These are phyloP conservation scores for Tetragonula carbonaria DNA, from an alignment of 2,888 invertebrate species.

Conservation along the genomic window DNA sequence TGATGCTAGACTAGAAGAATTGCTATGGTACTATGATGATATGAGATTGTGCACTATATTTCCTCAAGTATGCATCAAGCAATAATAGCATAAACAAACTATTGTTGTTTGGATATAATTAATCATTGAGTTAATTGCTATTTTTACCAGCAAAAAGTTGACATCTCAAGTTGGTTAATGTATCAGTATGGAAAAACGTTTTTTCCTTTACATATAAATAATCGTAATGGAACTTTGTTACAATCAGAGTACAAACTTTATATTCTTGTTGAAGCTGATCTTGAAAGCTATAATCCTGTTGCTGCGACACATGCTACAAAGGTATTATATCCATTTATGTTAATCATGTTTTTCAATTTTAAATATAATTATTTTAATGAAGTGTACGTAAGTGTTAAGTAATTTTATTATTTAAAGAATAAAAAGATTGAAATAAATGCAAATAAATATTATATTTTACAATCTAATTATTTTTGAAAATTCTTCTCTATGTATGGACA, in stretches of 20 bases:
- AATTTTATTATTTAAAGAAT: background rate
- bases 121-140: slow-evolving; percentile 36
- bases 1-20: slow-evolving; percentile 87
- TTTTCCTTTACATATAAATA: slow-evolving; percentile 82
- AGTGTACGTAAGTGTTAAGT: background rate
- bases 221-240: slow-evolving; percentile 68
- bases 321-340: slow-evolving; percentile 66
- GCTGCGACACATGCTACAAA: slow-evolving; percentile 78
- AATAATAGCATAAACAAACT: slow-evolving; percentile 20
- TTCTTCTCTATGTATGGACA: background rate
- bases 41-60: slow-evolving; percentile 86
- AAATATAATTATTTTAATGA: background rate
- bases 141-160: slow-evolving; percentile 83
- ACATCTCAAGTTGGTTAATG: slow-evolving; percentile 83
- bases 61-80: slow-evolving; percentile 84
- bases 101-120: background rate
- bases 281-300: slow-evolving; percentile 74
- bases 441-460: background rate
- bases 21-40: slow-evolving; percentile 86
- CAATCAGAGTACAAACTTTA: slow-evolving; percentile 77
- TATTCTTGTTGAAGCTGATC: slow-evolving; percentile 82
- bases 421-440: background rate
- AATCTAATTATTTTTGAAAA: background rate
- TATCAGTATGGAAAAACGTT: slow-evolving; percentile 81
- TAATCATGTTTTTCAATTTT: background rate